These are phyloP conservation scores for Gymnarchus niloticus DNA, from an alignment of 2,113 vertebrate species.

Conservation along the genomic window DNA sequence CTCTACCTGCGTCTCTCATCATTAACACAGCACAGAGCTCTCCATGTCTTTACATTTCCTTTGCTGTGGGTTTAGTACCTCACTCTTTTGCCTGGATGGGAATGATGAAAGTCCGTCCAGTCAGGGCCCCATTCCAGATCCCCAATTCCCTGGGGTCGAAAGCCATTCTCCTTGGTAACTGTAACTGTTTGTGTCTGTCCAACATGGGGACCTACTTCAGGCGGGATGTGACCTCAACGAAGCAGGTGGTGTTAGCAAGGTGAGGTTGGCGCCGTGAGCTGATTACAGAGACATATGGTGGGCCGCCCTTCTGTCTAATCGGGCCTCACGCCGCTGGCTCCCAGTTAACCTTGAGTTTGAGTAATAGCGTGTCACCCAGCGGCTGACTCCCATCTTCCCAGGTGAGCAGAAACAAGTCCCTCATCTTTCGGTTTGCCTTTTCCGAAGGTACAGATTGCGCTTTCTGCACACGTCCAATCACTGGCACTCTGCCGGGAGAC, in stretches of 20 bases:
- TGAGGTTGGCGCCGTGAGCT: neutral
- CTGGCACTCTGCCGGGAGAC: neutral
- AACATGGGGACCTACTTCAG: slow-evolving; percentile 3
- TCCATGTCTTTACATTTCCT: too few relatives aligned
- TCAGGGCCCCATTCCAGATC: neutral
- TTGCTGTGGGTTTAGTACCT: neutral
- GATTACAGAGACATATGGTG: slow-evolving; percentile 24
- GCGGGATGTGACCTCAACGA: neutral
- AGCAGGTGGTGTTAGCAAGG: slow-evolving; percentile 27
- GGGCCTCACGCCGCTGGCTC: neutral
- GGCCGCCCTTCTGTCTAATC: neutral
- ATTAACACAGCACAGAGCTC: neutral
- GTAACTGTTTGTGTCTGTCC: neutral
- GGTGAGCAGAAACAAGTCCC: neutral
- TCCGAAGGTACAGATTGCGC: neutral
- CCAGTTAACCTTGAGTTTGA: slow-evolving; percentile 20
- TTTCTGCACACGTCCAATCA: neutral
- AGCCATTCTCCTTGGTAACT: neutral
- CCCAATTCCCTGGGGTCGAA: neutral
- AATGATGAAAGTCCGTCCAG: neutral
- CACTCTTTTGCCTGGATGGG: neutral
- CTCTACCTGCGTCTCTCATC: too few relatives aligned
- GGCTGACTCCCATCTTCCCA: neutral
- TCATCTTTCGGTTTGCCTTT: neutral
- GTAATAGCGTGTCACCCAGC: slow-evolving; percentile 19